Evolutionary conservation across 2,113 vertebrate genomes (phyloP).

Genomic region (Otis tarda): DNA sequence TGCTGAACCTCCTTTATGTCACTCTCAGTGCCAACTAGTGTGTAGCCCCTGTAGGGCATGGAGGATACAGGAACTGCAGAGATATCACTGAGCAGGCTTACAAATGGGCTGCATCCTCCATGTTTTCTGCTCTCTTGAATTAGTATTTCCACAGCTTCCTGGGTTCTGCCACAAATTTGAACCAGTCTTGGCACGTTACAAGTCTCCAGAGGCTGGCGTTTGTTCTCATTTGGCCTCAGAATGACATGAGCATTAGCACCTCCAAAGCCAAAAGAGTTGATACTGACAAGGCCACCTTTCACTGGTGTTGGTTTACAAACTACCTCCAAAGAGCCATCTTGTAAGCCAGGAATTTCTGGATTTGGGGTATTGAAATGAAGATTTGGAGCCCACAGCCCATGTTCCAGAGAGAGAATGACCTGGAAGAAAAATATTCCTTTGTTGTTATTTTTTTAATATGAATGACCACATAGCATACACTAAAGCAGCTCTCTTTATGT

Average conservation of each 20-base stretch:
- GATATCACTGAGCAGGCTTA: conserved; percentile 85
- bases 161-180: conserved; percentile 86
- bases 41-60: conserved; percentile 91
- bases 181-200: conserved; percentile 74
- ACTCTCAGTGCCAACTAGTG: conserved; percentile 77
- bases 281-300: conserved; percentile 83
- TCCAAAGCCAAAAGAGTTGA: conserved; percentile 97
- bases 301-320: conserved; percentile 83
- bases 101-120: conserved; percentile 68
- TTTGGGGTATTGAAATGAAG: conserved; percentile 88
- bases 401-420: conserved; percentile 91
- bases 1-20: conserved; percentile 80
- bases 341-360: conserved; percentile 86
- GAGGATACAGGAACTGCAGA: conserved; percentile 66
- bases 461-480: neutral
- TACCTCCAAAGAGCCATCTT: conserved; percentile 80
- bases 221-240: conserved; percentile 77
- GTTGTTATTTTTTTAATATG: neutral
- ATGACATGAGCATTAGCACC: conserved; percentile 94
- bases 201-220: neutral
- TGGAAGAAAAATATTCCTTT: conserved; percentile 28
- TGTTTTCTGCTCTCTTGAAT: conserved; percentile 78
- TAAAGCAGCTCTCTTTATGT: neutral
- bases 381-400: conserved; percentile 92
- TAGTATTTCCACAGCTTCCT: conserved; percentile 78